These are phyloP conservation scores for Drosophila sordidula DNA, from an alignment of 2,888 invertebrate species.

Conservation along the genomic window DNA sequence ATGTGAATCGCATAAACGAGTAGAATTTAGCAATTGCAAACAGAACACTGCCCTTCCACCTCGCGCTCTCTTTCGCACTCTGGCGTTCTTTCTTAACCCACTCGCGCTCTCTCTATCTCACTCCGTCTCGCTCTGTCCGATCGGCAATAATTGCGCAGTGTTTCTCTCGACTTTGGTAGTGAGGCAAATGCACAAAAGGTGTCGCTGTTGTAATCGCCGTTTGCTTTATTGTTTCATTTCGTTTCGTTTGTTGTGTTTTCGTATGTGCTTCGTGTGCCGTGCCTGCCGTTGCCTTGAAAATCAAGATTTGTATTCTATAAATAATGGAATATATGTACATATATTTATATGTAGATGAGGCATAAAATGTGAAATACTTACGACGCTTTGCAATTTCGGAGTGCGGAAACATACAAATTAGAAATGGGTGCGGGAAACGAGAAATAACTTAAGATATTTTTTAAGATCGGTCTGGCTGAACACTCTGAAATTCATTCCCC, in stretches of 20 bases:
- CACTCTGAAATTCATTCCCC: too few species aligned
- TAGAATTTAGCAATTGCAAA: slow-evolving; percentile 51
- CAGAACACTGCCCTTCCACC: slow-evolving; percentile 13
- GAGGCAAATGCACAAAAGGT: slow-evolving; percentile 60
- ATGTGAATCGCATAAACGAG: slow-evolving; percentile 55
- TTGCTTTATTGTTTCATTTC: slow-evolving; percentile 54
- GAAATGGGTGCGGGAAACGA: neutral
- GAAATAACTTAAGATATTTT: neutral
- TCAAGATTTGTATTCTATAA: slow-evolving; percentile 73
- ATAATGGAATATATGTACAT: slow-evolving; percentile 51
- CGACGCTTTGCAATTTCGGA: slow-evolving; percentile 19
- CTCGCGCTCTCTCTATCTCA: neutral
- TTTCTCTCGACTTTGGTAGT: slow-evolving; percentile 52
- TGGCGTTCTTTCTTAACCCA: slow-evolving; percentile 1
- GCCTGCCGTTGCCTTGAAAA: slow-evolving; percentile 51
- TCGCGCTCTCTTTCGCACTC: neutral
- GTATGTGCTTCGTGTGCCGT: slow-evolving; percentile 2
- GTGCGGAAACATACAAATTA: slow-evolving; percentile 33
- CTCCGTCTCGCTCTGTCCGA: slow-evolving; percentile 7
- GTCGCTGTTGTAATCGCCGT: slow-evolving; percentile 67
- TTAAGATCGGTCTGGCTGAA: too few species aligned
- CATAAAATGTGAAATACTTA: slow-evolving; percentile 17
- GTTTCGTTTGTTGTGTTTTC: slow-evolving; percentile 47
- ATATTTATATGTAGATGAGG: neutral
- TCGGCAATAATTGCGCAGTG: slow-evolving; percentile 73